Evolutionary conservation across 2,113 vertebrate genomes (phyloP), one percentile per base, ranked within the genome.

Genomic region (Urocynchramus pylzowi): DNA sequence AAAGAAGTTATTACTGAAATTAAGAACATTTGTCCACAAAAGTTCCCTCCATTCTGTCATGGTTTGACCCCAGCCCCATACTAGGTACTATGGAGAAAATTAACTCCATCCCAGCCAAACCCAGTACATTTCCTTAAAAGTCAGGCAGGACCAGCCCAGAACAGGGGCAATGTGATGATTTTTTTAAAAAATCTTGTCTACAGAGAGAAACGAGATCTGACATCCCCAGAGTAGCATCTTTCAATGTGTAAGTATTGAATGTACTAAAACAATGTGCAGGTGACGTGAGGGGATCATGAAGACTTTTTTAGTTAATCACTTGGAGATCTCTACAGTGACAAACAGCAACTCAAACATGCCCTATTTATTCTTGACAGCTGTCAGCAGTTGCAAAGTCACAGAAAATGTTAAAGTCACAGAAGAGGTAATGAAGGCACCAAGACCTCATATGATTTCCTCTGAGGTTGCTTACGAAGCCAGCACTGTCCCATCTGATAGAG

Each of bases 401-500:
- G 80, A 89, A 86, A 84, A 87, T 45, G 31, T 45, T 77, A 13
- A 80, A 78, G 60, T 56, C 17, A 17, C 14, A 68, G 49, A 53
- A 56, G 22, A 78, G 17, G 28, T 56, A 91, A 78, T 53, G 76
- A 95, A 93, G 71, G 37, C 65, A 89, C 53, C 73, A 92, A 92
- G 57, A 39, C 45, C 18, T 92, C 60, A 90, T 50, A 50, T 2
- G 17, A 91, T 96, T 87, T 91, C 61, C 65, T 47, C 74, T 0
- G 3, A 70, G 82, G 57, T 42, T 64, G 39, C 82, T 91, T 50
- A 13, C 28, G 74, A 96, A 94, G 75, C 39, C 74, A 68, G 39
- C 11, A n/a, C 31, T 24, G 23, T 33, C 39, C 80, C 69, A 52
- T 42, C 35, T 37, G 81, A 42, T 9, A 31, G 60, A 49, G 24